Conservation (phyloP, 2,797 vertebrate genomes). For the Neostethus bicornis region DNA sequence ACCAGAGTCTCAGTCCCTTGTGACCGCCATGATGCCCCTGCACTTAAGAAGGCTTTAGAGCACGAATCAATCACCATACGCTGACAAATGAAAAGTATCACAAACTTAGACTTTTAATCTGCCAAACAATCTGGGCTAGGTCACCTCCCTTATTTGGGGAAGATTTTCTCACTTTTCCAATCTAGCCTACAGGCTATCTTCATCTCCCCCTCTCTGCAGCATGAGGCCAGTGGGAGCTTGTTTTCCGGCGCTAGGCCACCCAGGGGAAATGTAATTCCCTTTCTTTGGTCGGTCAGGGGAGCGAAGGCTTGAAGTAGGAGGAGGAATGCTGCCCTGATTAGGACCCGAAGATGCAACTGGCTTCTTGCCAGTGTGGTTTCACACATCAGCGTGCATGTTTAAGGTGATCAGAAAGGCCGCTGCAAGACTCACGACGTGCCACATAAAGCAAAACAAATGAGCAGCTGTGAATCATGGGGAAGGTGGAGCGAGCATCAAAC, state of each 20-base stretch:
- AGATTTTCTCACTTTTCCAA: slow-evolving; percentile 73
- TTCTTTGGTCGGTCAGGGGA: slow-evolving; percentile 47
- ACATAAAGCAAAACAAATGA: slow-evolving; percentile 68
- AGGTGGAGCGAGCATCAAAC: slow-evolving; percentile 54
- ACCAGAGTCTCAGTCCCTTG: slow-evolving; percentile 26
- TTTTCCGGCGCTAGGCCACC: slow-evolving; percentile 57
- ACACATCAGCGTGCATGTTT: slow-evolving; percentile 54
- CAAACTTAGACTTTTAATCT: slow-evolving; percentile 82
- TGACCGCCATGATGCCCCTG: slow-evolving; percentile 42
- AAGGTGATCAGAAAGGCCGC: slow-evolving; percentile 61
- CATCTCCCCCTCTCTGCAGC: slow-evolving; percentile 31
- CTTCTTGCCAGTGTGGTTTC: slow-evolving; percentile 43
- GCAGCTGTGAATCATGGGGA: slow-evolving; percentile 51
- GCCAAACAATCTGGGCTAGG: slow-evolving; percentile 74
- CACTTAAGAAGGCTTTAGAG: slow-evolving; percentile 68
- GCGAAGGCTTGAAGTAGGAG: slow-evolving; percentile 30
- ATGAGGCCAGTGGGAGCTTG: slow-evolving; percentile 61
- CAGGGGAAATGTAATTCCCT: slow-evolving; percentile 75
- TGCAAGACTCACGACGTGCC: slow-evolving; percentile 21
- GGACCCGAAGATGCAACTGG: slow-evolving; percentile 45
- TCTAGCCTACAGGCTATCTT: slow-evolving; percentile 66
- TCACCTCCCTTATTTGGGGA: slow-evolving; percentile 73
- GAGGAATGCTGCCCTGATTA: slow-evolving; percentile 56
- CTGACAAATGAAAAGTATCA: slow-evolving; percentile 81
- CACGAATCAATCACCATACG: slow-evolving; percentile 70